Conservation (phyloP, 2,888 invertebrate genomes). For the Drosophila antonietae region DNA sequence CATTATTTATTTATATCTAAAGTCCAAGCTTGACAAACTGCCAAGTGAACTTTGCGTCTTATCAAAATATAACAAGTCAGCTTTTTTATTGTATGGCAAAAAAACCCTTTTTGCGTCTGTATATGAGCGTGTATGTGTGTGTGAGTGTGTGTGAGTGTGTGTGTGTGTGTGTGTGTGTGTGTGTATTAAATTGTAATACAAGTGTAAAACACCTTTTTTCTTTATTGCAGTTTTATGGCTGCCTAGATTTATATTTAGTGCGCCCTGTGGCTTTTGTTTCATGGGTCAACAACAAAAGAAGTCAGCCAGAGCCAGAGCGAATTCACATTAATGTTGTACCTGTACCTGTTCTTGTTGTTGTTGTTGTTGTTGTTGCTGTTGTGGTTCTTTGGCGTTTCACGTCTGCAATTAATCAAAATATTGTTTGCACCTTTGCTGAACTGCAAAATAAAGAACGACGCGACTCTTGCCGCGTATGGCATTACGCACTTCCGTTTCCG, state of each 20-base stretch:
- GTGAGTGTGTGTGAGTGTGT: constrained; percentile 1
- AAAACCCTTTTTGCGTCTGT: constrained; percentile 16
- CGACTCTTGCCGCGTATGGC: constrained; percentile 59
- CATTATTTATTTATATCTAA: constrained; percentile 6
- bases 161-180: neutral
- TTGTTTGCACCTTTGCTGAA: constrained; percentile 63
- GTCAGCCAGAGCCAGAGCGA: constrained; percentile 20
- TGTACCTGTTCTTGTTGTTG: neutral
- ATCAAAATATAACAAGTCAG: constrained; percentile 18
- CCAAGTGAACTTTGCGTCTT: constrained; percentile 8
- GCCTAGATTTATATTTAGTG: constrained; percentile 63
- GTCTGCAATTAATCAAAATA: constrained; percentile 74
- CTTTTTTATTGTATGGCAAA: constrained; percentile 19
- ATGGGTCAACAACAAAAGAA: constrained; percentile 52
- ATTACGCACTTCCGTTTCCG: constrained; percentile 75
- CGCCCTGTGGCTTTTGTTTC: constrained; percentile 59
- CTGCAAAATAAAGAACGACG: constrained; percentile 17
- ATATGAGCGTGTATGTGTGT: neutral
- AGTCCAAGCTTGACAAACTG: constrained; percentile 19
- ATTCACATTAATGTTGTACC: constrained; percentile 12
- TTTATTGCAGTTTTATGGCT: constrained; percentile 73
- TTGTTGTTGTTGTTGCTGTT: constrained; percentile 16
- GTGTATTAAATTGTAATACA: constrained; percentile 17
- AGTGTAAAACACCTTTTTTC: constrained; percentile 42
- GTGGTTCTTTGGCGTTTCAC: constrained; percentile 42